Evolutionary conservation across 2,113 vertebrate species (phyloP), one percentile per base, ranked within the genome.

Genomic region (Alligator mississippiensis): DNA sequence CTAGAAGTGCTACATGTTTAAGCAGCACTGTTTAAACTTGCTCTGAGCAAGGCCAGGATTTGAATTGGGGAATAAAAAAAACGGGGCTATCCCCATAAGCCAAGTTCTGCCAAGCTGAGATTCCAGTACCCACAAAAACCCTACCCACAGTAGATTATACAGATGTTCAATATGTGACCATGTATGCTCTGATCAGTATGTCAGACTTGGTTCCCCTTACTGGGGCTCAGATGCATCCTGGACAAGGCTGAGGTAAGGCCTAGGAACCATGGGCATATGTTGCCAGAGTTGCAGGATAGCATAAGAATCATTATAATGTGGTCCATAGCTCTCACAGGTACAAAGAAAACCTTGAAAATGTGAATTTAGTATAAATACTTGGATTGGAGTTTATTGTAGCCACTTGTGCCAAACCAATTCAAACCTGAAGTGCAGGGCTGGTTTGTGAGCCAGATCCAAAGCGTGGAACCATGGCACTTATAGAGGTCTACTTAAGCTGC

Each of bases 231-330:
- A 3, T 58, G 2, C 19, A 15, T 59, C 93, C 58, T 76, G 21
- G 79, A 84, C 1, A 2, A 5, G 19, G 25, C 79, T 14, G 90
- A 25, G 27, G 60, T 11, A 63, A 30, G 2, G 14, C 82, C 70
- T 54, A 61, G 9, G 38, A 77, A 58, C 80, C 90, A 80, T 3
- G 82, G 10, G 3, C 64, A 6, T 0, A 3, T 72, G 62, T 75
- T 76, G 47, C 47, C 11, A 90, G 12, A 78, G 57, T 64, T 25
- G 64, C 24, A 60, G 14, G 3, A 84, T 38, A 4, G 19, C 77
- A 22, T 80, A 47, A 47, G 47, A 6, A 11, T 38, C 0, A 0
- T 64, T 93, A 25, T 19, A 24, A 57, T 82, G 15, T 3, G 19
- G 18, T 28, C 78, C 22, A 84, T 85, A 14, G 7, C 12, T 62